Base-by-base conservation (phyloP, 2,888 invertebrate genomes). In the Netelia inedita region DNA sequence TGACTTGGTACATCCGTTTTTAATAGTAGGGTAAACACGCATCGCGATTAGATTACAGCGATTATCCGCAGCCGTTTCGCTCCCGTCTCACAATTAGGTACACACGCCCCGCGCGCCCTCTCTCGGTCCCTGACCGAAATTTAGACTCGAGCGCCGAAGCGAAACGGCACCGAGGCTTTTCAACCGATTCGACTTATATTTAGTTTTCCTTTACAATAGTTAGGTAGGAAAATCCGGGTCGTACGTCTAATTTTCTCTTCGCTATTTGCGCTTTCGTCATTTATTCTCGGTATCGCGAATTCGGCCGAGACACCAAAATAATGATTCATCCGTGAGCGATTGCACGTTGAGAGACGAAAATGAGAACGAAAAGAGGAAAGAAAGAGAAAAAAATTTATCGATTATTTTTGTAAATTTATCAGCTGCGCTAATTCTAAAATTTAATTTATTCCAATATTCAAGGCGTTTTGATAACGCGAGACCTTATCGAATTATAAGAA, bases 201-300 rank as follows among this genome's bases (percentile, higher is more conserved):
- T 79, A 79, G 79, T 72, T 79, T 57, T 55, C 23, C 23, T 2
- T 55, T 72, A 28, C 28, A 76, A 84, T 80, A 76, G 71, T 76
- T 21, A 80, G 83, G 71, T 76, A 41, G 80, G 83, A 84, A 84
- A 76, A 28, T 28, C 80, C 80, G 10, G 83, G 80, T 84, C 76
- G 76, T 68, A 55, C 65, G 72, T 69, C 69, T 10, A 69, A 57
- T 81, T 83, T 81, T 53, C n/a, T 53, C 16, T 14, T 53, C 5
- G 16, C 1, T 14, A 53, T 11, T 53, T 53, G 0, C 3, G 5
- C 28, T 28, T 28, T 5, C 28, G 23, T 3, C 28, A 5, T 28
- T 28, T 28, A 28, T 28, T 28, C 28, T 28, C 28, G 28, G 28
- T 28, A 28, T 28, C 28, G 28, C 28, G 5, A 28, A 28, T 28